These are phyloP conservation scores for Trichopria drosophilae DNA, from an alignment of 2,888 invertebrate species.

Conservation along the genomic window DNA sequence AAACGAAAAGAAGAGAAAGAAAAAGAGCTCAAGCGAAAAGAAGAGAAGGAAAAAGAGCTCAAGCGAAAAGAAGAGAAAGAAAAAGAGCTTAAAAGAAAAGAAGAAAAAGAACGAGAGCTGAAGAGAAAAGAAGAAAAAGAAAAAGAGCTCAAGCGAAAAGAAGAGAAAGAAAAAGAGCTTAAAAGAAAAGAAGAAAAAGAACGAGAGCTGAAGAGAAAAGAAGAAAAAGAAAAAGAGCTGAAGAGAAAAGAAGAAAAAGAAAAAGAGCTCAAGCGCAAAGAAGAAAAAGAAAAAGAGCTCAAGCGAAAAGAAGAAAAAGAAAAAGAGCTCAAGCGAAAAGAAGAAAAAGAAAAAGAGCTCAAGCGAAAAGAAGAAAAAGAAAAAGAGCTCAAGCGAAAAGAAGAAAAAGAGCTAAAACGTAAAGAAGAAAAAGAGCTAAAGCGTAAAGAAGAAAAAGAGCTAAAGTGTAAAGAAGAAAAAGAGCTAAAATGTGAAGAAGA, in stretches of 20 bases:
- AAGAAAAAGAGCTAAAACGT: too few species aligned
- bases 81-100: constrained; percentile 37
- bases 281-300: too few species aligned
- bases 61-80: constrained; percentile 15
- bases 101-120: constrained; percentile 13
- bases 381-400: not conserved
- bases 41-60: constrained; percentile 13
- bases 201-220: too few species aligned
- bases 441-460: constrained; percentile 28
- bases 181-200: not conserved
- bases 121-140: constrained; percentile 9
- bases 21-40: constrained; percentile 7
- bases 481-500: constrained; percentile 36
- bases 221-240: constrained; percentile 3
- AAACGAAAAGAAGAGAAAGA: constrained; percentile 18
- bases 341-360: not conserved
- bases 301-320: constrained; percentile 33
- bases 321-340: constrained; percentile 5
- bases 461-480: too few species aligned
- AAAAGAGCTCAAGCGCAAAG: constrained; percentile 24
- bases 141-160: not conserved
- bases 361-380: not conserved
- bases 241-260: constrained; percentile 4
- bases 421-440: constrained; percentile 24
- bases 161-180: not conserved